Base-by-base conservation (phyloP, 2,797 vertebrate genomes). In the Alcedo atthis region DNA sequence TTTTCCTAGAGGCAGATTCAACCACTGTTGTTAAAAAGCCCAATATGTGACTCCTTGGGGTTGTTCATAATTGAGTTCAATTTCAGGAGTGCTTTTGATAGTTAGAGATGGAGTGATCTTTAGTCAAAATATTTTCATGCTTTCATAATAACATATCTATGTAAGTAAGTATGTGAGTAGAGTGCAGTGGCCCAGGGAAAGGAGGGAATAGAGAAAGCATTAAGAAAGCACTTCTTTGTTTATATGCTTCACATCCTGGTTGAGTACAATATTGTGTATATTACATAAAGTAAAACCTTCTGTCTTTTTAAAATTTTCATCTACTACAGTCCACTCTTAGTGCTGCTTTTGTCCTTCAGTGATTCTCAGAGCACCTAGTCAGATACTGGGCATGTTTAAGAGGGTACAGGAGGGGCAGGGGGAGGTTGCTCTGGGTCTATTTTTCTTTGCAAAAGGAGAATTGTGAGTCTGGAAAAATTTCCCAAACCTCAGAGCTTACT, bases 271-370 rank as follows among this genome's bases (percentile, higher is more conserved):
- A 25, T 7, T 30, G 19, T 8, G 6, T 42, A 15, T 43, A 11
- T 49, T 26, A 5, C 5, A 7, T 46, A 33, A 14, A 37, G 26
- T 30, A 32, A 54, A 43, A 25, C 13, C 40, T 57, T 1, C 1
- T 25, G 9, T 25, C 2, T 20, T 12, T 22, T 48, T 81, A 51
- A 9, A 7, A 0, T 40, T 91, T 70, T 30, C 14, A 20, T 26
- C 14, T 45, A 1, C 16, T 28, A 0, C 30, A 54, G 25, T 33
- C 25, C 1, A 0, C 14, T 53, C 20, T 24, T 0, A 1, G 48
- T 32, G 43, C n/a, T 66, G 6, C 1, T 61, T 57, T 35, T 35
- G 33, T 5, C 20, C 5, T 7, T 8, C 19, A 13, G 35, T 5
- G 49, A 9, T 35, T 53, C 30, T 46, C 26, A 19, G n/a, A 10